Conservation (phyloP, 2,888 invertebrate genomes). For the Spatulosminthurus flaviceps region DNA sequence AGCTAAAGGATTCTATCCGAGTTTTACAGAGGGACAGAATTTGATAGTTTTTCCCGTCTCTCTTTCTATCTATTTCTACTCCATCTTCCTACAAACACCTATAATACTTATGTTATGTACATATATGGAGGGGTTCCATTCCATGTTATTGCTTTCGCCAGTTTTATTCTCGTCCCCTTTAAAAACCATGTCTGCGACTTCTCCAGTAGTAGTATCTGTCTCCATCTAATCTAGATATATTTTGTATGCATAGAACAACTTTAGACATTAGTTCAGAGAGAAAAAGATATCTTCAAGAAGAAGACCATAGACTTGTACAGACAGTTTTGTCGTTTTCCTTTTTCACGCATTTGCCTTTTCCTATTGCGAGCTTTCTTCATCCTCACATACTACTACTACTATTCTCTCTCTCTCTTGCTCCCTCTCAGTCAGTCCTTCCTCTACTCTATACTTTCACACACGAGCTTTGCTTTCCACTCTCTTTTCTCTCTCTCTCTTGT, state of each 20-base stretch:
- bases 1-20: conserved; percentile 18
- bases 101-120: not conserved
- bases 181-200: not conserved
- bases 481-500: not conserved
- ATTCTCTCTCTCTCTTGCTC: not conserved
- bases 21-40: conserved; percentile 24
- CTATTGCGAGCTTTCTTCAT: not conserved
- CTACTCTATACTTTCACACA: not conserved
- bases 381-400: not conserved
- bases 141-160: conserved; percentile 50
- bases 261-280: conserved; percentile 41
- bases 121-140: conserved; percentile 39
- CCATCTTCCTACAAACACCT: not conserved
- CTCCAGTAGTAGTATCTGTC: conserved; percentile 12
- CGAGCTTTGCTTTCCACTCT: not conserved
- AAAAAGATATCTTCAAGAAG: conserved; percentile 11
- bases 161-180: conserved; percentile 10
- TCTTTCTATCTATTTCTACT: not conserved
- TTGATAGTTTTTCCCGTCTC: conserved; percentile 27
- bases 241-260: conserved; percentile 45
- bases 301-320: conserved; percentile 9
- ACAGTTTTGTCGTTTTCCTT: conserved; percentile 23
- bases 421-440: not conserved
- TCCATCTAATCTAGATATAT: conserved; percentile 39
- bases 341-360: not conserved